These are phyloP conservation scores for Antennarius striatus DNA, from an alignment of 2,113 vertebrate genomes.

Conservation along the genomic window DNA sequence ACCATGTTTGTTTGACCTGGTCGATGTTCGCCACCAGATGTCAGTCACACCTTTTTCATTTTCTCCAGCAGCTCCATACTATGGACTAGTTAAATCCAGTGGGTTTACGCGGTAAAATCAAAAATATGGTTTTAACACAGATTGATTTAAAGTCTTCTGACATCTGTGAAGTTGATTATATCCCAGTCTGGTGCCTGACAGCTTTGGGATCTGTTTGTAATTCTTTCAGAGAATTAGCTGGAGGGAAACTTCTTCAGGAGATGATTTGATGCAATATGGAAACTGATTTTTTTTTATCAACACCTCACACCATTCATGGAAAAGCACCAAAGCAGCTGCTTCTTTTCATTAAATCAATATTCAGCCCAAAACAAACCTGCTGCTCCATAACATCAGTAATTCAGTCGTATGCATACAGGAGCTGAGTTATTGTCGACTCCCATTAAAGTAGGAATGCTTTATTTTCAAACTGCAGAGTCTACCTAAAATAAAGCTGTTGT, in stretches of 20 bases:
- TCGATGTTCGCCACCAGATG: constrained; percentile 67
- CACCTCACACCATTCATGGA: neutral
- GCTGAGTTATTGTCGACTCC: neutral
- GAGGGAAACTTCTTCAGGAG: constrained; percentile 9
- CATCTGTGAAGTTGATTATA: neutral
- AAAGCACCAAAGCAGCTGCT: neutral
- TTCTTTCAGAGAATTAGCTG: constrained; percentile 7
- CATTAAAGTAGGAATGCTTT: neutral
- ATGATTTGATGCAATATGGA: neutral
- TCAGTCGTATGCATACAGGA: neutral
- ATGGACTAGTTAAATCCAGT: neutral
- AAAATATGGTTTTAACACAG: constrained; percentile 3
- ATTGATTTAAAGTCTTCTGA: neutral
- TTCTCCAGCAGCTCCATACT: neutral
- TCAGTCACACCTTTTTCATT: constrained; percentile 56
- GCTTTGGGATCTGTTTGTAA: neutral
- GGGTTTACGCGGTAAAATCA: neutral
- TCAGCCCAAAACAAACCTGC: neutral
- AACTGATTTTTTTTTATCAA: neutral
- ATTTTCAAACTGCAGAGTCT: too few relatives aligned
- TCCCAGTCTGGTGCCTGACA: neutral
- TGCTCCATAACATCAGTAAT: too few relatives aligned
- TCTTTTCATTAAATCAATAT: constrained; percentile 8
- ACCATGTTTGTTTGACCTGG: neutral
- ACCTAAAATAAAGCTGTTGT: too few relatives aligned